These are phyloP conservation scores for Heliconius sara DNA, from an alignment of 2,888 invertebrate species.

Conservation along the genomic window DNA sequence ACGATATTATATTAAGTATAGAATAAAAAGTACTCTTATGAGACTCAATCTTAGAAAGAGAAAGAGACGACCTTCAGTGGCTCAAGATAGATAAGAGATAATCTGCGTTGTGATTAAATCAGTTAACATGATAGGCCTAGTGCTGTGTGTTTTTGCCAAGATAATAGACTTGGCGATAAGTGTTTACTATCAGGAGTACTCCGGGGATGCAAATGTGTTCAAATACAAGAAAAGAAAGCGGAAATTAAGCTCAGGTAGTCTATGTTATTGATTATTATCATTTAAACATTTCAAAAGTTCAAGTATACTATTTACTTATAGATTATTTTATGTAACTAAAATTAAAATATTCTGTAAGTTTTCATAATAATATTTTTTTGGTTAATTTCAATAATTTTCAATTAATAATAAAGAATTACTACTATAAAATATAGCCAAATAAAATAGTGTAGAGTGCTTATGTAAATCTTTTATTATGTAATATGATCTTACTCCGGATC, in stretches of 20 bases:
- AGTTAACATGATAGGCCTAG: conserved; percentile 68
- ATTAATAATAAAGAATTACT: too few relatives aligned
- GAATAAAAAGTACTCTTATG: conserved; percentile 41
- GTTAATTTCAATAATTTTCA: too few relatives aligned
- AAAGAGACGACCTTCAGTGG: conserved; percentile 58
- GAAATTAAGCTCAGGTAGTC: conserved; percentile 52
- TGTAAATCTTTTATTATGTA: conserved; percentile 13
- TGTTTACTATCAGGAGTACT: conserved; percentile 49
- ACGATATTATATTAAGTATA: conserved; percentile 40
- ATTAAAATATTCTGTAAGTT: too few relatives aligned
- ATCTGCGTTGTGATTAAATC: conserved; percentile 40
- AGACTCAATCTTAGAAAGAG: conserved; percentile 59
- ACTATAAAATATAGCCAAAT: not conserved
- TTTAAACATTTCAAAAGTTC: too few relatives aligned
- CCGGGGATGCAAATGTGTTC: conserved; percentile 27
- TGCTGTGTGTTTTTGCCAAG: conserved; percentile 68
- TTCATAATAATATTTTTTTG: too few relatives aligned
- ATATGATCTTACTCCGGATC: not conserved
- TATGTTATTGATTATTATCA: conserved; percentile 8
- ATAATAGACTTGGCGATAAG: conserved; percentile 63
- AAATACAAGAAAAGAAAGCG: conserved; percentile 53
- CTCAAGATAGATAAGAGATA: conserved; percentile 44
- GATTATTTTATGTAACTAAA: not conserved
- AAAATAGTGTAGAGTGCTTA: not conserved
- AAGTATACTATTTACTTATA: too few relatives aligned